Conservation (phyloP, 2,888 invertebrate species). For the Podabrus alpinus region DNA sequence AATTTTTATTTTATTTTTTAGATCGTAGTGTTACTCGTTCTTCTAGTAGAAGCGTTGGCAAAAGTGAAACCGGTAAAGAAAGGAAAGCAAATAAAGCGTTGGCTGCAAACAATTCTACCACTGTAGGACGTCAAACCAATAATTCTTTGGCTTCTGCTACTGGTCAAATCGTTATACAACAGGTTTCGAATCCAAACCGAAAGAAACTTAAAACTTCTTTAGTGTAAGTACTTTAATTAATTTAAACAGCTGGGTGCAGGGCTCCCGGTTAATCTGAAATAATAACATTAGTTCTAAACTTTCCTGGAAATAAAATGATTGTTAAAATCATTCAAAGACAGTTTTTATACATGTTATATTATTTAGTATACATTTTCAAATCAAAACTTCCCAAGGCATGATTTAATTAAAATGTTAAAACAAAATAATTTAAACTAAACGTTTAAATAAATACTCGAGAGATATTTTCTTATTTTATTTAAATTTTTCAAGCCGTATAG, state of each 20-base stretch:
- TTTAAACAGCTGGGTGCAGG: not conserved
- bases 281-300: not conserved
- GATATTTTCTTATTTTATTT: too few relatives aligned
- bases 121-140: constrained; percentile 79
- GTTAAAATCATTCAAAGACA: too few relatives aligned
- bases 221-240: constrained; percentile 60
- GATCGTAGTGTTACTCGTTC: not conserved
- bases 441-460: too few relatives aligned
- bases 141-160: constrained; percentile 84
- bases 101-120: constrained; percentile 35
- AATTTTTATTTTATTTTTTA: not conserved
- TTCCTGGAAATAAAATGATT: too few relatives aligned
- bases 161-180: constrained; percentile 79
- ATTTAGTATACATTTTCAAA: too few relatives aligned
- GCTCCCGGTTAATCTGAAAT: not conserved
- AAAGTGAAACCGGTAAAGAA: not conserved
- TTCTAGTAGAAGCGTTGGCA: constrained; percentile 4
- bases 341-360: too few relatives aligned
- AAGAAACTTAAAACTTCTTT: constrained; percentile 71
- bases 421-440: too few relatives aligned
- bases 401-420: too few relatives aligned
- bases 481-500: too few relatives aligned
- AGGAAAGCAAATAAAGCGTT: not conserved
- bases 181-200: constrained; percentile 50
- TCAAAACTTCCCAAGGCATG: too few relatives aligned